Conservation (phyloP, 2,797 vertebrate species). For the Peromyscus aztecus region DNA sequence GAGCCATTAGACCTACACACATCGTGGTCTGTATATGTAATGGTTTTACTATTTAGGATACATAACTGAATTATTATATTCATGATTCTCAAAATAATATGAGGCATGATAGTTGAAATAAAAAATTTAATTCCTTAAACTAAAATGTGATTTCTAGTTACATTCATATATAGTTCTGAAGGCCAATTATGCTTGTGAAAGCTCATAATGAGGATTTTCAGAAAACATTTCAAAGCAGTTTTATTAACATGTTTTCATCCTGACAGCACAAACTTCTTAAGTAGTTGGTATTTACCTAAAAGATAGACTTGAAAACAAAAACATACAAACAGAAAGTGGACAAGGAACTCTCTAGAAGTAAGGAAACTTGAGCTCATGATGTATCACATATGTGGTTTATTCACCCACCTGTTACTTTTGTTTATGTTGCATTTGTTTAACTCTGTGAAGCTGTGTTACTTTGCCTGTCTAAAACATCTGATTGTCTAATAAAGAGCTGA, state of each 20-base stretch:
- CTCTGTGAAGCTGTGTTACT: no score
- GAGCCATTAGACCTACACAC: background rate
- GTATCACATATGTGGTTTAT: background rate
- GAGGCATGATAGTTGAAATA: constrained; percentile 18
- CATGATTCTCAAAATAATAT: background rate
- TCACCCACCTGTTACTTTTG: background rate
- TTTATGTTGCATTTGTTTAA: no score
- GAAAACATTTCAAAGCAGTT: constrained; percentile 17
- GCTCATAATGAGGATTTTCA: constrained; percentile 41
- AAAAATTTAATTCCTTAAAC: background rate
- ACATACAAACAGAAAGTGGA: background rate
- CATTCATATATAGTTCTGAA: constrained; percentile 17
- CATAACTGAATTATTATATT: constrained; percentile 4
- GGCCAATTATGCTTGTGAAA: background rate
- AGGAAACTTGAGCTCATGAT: background rate
- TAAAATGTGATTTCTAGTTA: background rate
- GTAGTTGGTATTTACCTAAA: constrained; percentile 43
- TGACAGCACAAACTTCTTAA: background rate
- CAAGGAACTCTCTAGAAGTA: background rate
- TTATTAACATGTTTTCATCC: constrained; percentile 28
- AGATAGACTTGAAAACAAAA: background rate
- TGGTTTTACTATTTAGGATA: background rate
- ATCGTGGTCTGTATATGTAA: background rate
- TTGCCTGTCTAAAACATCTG: no score
- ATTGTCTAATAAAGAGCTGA: no score